Percentiles rank a stretch among this genome's conserved stretches.
phyloP scores from a whole-genome alignment of 2,888 invertebrate genomes.

The Patella ulyssiponensis region DNA sequence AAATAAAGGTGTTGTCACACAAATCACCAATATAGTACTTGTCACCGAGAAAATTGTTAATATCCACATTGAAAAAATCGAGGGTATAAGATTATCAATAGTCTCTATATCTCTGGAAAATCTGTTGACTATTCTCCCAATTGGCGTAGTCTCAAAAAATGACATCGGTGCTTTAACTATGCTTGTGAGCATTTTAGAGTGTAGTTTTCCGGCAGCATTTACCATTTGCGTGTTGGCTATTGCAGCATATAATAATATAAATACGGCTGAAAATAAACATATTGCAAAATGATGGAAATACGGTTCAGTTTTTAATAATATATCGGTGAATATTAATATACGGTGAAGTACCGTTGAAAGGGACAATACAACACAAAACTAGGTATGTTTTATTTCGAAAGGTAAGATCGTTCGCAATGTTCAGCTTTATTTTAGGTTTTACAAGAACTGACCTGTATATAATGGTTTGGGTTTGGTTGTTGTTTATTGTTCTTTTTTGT shows the following conservation, averaged over 20 bases:
- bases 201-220: slow-evolving; percentile 44
- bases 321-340: too few relatives aligned
- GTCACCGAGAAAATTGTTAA: slow-evolving; percentile 48
- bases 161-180: slow-evolving; percentile 51
- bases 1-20: slow-evolving; percentile 63
- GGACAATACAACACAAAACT: too few relatives aligned
- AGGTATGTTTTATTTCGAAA: too few relatives aligned
- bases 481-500: too few relatives aligned
- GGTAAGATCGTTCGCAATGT: too few relatives aligned
- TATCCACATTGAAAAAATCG: slow-evolving; percentile 42
- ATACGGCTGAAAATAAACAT: slow-evolving; percentile 46
- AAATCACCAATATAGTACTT: slow-evolving; percentile 65
- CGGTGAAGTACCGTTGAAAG: too few relatives aligned
- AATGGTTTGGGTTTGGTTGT: too few relatives aligned
- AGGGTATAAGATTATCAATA: slow-evolving; percentile 47
- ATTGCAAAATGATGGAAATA: neutral
- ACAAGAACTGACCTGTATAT: too few relatives aligned
- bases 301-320: too few relatives aligned
- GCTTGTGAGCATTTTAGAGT: slow-evolving; percentile 40
- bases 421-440: too few relatives aligned
- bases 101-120: slow-evolving; percentile 48
- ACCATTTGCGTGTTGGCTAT: slow-evolving; percentile 51
- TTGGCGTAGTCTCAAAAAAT: slow-evolving; percentile 68
- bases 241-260: slow-evolving; percentile 54
- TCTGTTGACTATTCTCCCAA: slow-evolving; percentile 68